Conservation (phyloP, 1,140 invertebrate species). For the Rhopalosiphum padi region DNA sequence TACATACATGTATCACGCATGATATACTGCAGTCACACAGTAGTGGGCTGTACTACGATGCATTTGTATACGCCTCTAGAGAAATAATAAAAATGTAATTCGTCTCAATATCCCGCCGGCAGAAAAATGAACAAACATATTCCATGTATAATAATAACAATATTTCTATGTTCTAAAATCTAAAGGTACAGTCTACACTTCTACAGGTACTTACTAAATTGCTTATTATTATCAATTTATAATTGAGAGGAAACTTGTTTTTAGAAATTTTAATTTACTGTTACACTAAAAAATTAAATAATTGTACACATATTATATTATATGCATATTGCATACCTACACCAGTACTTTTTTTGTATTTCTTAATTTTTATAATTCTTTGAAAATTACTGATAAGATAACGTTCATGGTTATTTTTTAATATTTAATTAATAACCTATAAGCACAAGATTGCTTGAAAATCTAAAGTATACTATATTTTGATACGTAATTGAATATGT, state of each 20-base stretch:
- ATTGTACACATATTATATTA: no score
- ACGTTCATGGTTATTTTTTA: background rate
- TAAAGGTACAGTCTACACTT: no score
- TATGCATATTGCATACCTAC: no score
- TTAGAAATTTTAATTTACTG: no score
- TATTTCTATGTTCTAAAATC: background rate
- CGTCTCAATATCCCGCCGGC: background rate
- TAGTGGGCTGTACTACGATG: background rate
- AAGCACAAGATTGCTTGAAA: background rate
- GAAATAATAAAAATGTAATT: background rate
- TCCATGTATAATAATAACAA: background rate
- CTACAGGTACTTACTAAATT: no score
- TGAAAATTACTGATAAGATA: no score
- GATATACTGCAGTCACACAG: background rate
- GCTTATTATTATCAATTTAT: no score
- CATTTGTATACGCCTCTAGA: conserved; percentile 20
- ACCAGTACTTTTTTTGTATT: no score
- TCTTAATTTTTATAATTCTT: no score
- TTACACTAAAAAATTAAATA: no score
- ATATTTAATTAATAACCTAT: background rate
- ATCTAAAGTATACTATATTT: background rate
- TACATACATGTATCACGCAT: background rate
- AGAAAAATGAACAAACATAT: background rate
- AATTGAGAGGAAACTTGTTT: no score
- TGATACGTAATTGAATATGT: background rate